These are phyloP conservation scores for Amiota minor DNA, from an alignment of 2,888 invertebrate species.

Conservation along the genomic window DNA sequence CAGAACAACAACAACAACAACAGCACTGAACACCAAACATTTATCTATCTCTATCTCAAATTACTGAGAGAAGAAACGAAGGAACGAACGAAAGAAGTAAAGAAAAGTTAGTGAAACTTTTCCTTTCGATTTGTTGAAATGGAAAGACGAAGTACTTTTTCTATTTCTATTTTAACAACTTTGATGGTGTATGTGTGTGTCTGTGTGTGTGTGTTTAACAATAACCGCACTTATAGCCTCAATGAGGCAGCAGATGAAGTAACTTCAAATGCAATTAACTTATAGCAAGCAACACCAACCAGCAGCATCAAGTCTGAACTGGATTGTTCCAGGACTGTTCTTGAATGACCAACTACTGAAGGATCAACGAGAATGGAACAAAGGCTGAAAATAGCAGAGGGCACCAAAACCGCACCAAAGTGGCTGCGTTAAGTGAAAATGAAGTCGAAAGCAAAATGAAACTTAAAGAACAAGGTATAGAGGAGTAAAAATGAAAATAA, in stretches of 20 bases:
- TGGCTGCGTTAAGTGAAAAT: conserved; percentile 3
- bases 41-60: not conserved
- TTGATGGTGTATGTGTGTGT: not conserved
- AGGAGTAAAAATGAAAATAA: not conserved
- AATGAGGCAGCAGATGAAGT: conserved; percentile 11
- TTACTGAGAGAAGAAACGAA: conserved; percentile 15
- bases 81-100: conserved; percentile 25
- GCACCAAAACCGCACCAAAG: not conserved
- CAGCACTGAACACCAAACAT: conserved; percentile 53
- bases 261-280: conserved; percentile 60
- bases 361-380: not conserved
- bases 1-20: conserved; percentile 55
- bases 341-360: not conserved
- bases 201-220: conserved; percentile 6
- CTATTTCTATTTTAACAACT: not conserved
- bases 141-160: not conserved
- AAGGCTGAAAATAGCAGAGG: too few species aligned
- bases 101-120: conserved; percentile 51
- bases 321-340: not conserved
- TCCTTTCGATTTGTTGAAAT: conserved; percentile 49
- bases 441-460: conserved; percentile 7
- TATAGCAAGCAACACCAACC: not conserved
- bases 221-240: conserved; percentile 24
- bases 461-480: not conserved
- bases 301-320: not conserved